These are phyloP conservation scores for Chionodraco myersi DNA, from an alignment of 2,113 vertebrate species.

Conservation along the genomic window DNA sequence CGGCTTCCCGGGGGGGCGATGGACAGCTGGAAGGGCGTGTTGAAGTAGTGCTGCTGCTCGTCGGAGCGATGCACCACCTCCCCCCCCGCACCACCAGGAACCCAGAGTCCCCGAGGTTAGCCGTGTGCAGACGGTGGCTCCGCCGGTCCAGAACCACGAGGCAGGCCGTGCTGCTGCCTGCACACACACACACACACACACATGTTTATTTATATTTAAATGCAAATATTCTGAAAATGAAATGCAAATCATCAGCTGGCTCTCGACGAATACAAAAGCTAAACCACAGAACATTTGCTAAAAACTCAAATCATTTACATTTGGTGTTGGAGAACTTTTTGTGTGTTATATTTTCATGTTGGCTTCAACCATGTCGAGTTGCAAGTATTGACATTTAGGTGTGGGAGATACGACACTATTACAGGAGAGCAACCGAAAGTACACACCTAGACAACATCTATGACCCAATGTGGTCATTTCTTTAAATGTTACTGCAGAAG, in stretches of 20 bases:
- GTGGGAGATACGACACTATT: too few relatives aligned
- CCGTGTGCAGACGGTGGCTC: constrained; percentile 95
- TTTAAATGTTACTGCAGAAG: too few relatives aligned
- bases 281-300: background rate
- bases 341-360: too few relatives aligned
- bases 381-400: too few relatives aligned
- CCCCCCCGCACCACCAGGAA: constrained; percentile 96
- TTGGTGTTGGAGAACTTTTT: too few relatives aligned
- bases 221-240: too few relatives aligned
- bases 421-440: too few relatives aligned
- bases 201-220: too few relatives aligned
- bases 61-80: constrained; percentile 98
- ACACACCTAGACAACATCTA: too few relatives aligned
- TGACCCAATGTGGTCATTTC: too few relatives aligned
- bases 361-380: too few relatives aligned
- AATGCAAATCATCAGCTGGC: background rate
- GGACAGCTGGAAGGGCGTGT: constrained; percentile 95
- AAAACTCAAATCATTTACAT: too few relatives aligned
- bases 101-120: constrained; percentile 97
- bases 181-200: background rate
- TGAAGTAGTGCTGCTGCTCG: constrained; percentile 97
- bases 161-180: constrained; percentile 96
- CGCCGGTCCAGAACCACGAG: constrained; percentile 93
- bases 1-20: constrained; percentile 93
- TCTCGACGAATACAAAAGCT: background rate